phyloP scores from a whole-genome alignment of 1,140 invertebrate genomes.

The Trigoniulus corallinus region DNA sequence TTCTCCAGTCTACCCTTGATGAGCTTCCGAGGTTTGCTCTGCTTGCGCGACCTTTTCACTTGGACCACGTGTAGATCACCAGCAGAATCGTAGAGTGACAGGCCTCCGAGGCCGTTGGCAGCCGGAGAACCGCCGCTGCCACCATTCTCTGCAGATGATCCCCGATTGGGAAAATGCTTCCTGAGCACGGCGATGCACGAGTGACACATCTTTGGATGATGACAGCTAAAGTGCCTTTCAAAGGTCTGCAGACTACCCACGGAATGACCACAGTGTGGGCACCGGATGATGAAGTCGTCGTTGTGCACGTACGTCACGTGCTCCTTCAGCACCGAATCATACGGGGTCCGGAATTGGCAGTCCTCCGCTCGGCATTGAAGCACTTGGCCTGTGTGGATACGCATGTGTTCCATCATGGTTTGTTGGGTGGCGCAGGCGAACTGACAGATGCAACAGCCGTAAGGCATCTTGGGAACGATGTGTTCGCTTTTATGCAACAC shows the following conservation, averaged over 20 bases:
- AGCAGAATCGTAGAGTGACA: background rate
- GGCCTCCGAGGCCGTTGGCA: conserved; percentile 7
- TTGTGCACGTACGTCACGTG: conserved; percentile 20
- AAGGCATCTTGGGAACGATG: conserved; percentile 16
- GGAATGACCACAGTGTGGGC: conserved; percentile 23
- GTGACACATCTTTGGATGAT: conserved; percentile 20
- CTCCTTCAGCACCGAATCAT: conserved; percentile 19
- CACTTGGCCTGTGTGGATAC: conserved; percentile 25
- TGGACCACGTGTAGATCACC: conserved; percentile 3
- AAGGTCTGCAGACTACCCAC: conserved; percentile 14
- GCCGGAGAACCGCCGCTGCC: conserved; percentile 8
- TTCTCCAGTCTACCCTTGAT: conserved; percentile 22
- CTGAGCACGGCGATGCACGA: conserved; percentile 20
- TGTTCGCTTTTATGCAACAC: conserved; percentile 23
- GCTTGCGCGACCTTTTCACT: conserved; percentile 27
- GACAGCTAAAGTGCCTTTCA: conserved; percentile 19
- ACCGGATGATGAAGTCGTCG: conserved; percentile 20
- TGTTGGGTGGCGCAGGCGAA: conserved; percentile 24
- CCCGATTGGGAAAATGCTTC: conserved; percentile 17
- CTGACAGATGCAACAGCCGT: conserved; percentile 28
- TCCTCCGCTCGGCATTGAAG: conserved; percentile 22
- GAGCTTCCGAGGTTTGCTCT: conserved; percentile 30
- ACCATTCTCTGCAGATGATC: conserved; percentile 1
- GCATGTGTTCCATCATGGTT: conserved; percentile 32
- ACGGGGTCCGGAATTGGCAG: conserved; percentile 20